These are phyloP conservation scores for Tenthredo mesomela DNA, from an alignment of 2,888 invertebrate species.

Conservation along the genomic window DNA sequence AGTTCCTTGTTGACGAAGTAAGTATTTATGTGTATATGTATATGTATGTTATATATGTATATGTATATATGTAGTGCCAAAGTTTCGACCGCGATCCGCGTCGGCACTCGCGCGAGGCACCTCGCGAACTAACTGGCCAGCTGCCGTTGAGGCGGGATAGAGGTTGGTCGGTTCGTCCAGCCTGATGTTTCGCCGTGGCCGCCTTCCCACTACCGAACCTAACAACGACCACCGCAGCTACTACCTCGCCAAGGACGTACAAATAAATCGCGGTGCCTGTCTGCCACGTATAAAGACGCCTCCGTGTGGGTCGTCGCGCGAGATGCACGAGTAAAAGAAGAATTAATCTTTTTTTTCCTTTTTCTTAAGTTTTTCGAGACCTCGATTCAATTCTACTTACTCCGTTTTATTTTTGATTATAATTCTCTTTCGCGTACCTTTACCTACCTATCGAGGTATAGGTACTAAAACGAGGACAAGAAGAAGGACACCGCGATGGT, in stretches of 20 bases:
- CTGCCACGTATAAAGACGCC: slow-evolving; percentile 44
- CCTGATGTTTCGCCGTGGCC: slow-evolving; percentile 47
- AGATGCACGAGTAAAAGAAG: not conserved
- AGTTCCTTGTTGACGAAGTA: not conserved
- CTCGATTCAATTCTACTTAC: not conserved
- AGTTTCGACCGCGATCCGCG: slow-evolving; percentile 50
- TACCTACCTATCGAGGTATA: not conserved
- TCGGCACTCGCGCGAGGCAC: slow-evolving; percentile 50
- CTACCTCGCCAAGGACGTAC: slow-evolving; percentile 48
- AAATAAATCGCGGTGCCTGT: slow-evolving; percentile 48
- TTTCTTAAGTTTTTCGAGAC: not conserved
- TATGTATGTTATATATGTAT: not conserved
- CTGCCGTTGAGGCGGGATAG: slow-evolving; percentile 47
- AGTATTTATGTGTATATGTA: not conserved
- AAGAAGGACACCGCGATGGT: slow-evolving; percentile 21
- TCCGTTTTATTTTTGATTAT: not conserved
- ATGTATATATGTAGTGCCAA: not conserved
- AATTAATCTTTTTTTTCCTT: not conserved
- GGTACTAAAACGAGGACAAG: slow-evolving; percentile 29
- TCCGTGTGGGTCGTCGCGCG: slow-evolving; percentile 18
- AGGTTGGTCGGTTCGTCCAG: slow-evolving; percentile 47
- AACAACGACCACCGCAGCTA: slow-evolving; percentile 37
- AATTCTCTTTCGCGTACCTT: not conserved
- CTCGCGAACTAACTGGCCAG: slow-evolving; percentile 52
- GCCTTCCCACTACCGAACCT: slow-evolving; percentile 49